A percentile compares a stretch with the other conserved stretches of the same genome.
Evolutionary conservation across 1,140 invertebrate species (phyloP).

Genomic region (Aphelinus certus): DNA sequence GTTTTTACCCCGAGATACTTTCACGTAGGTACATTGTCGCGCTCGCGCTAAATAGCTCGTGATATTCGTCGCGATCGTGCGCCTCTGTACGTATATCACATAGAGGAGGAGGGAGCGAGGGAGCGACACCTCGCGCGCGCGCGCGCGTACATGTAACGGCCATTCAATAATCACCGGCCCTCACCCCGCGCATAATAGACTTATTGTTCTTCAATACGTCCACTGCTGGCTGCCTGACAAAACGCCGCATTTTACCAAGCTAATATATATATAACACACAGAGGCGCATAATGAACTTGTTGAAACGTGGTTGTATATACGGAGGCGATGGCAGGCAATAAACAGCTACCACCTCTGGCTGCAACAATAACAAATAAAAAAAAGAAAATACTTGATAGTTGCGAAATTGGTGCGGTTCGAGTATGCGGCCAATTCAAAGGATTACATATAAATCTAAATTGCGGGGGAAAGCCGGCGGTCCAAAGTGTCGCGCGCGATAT

Average conservation of each 20-base stretch:
- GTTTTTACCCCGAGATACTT: no score
- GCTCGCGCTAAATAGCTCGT: neutral
- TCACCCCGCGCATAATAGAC: slow-evolving; percentile 16
- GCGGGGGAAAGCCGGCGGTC: neutral
- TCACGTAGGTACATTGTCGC: no score
- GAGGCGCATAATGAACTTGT: no score
- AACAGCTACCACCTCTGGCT: neutral
- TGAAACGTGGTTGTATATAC: no score
- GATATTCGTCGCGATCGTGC: neutral
- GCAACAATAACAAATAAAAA: neutral
- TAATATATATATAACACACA: no score
- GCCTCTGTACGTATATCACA: neutral
- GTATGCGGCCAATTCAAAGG: slow-evolving; percentile 26
- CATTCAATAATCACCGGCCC: slow-evolving; percentile 7
- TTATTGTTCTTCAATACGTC: no score
- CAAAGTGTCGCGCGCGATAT: neutral
- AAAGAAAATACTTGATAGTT: neutral
- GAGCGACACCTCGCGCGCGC: no score
- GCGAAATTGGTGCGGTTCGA: no score
- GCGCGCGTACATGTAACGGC: neutral
- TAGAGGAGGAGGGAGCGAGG: no score
- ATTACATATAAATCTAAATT: slow-evolving; percentile 12
- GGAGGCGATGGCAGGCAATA: neutral
- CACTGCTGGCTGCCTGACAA: no score
- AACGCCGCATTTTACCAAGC: no score